A percentile compares a stretch with the other conserved stretches of the same genome.
Conservation (phyloP, 1,140 invertebrate species). For the Euschistus heros region DNA sequence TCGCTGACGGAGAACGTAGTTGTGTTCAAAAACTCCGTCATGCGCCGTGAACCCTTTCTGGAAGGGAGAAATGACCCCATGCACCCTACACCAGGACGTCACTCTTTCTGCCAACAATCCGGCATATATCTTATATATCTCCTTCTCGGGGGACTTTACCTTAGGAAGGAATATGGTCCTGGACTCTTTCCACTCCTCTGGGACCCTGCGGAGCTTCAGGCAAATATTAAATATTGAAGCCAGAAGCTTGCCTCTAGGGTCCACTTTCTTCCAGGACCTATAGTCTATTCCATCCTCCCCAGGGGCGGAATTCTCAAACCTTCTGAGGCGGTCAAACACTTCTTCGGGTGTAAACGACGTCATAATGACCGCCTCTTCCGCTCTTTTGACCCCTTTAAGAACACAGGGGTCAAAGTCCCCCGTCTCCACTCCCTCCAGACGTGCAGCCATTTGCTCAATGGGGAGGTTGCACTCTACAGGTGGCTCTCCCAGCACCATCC, state of each 20-base stretch:
- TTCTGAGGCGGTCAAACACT: conserved; percentile 16
- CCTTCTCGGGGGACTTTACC: conserved; percentile 32
- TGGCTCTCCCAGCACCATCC: too few species aligned
- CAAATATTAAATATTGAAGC: conserved; percentile 25
- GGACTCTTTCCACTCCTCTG: conserved; percentile 28
- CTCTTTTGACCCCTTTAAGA: background rate
- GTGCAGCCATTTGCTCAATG: too few species aligned
- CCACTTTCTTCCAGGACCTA: conserved; percentile 12
- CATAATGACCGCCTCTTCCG: background rate
- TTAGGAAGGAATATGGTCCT: conserved; percentile 34
- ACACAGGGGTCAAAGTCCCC: background rate
- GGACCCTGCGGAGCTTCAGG: conserved; percentile 18
- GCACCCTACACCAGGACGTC: background rate
- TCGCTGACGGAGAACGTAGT: too few species aligned
- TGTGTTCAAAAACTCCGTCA: too few species aligned
- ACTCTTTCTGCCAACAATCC: conserved; percentile 27
- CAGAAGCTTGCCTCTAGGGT: conserved; percentile 18
- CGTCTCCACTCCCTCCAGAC: too few species aligned
- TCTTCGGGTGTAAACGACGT: conserved; percentile 9
- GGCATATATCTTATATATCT: conserved; percentile 33
- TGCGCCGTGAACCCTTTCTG: conserved; percentile 26
- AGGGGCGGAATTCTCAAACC: conserved; percentile 30
- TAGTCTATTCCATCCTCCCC: conserved; percentile 29
- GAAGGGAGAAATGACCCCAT: background rate
- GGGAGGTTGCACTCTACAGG: too few species aligned